A percentile compares a stretch with the other conserved stretches of the same genome.
Conservation (phyloP, 2,888 invertebrate genomes). For the Eupithecia abbreviata region DNA sequence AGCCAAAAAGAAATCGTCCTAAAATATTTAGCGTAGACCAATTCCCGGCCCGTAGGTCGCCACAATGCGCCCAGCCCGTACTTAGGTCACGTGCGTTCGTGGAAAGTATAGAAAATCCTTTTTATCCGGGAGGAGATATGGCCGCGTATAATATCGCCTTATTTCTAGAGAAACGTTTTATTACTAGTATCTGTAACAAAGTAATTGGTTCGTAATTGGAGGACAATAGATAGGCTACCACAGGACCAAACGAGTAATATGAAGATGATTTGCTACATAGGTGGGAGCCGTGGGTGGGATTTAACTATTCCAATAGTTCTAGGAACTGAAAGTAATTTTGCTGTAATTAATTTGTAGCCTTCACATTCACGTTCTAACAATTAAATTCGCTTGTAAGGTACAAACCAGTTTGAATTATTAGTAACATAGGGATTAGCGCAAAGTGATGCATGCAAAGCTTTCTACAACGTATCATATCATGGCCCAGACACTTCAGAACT, state of each 20-base stretch:
- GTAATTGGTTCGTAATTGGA: constrained; percentile 37
- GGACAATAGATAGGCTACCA: constrained; percentile 4
- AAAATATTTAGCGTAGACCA: not conserved
- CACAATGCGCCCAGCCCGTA: constrained; percentile 57
- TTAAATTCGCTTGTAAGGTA: not conserved
- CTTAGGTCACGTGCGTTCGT: constrained; percentile 67
- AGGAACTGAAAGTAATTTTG: not conserved
- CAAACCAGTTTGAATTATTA: not conserved
- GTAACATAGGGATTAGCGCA: not conserved
- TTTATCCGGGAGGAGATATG: constrained; percentile 57
- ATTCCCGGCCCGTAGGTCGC: constrained; percentile 49
- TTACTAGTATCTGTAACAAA: constrained; percentile 32
- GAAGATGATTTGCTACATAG: not conserved
- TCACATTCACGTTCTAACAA: not conserved
- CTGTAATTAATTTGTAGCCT: not conserved
- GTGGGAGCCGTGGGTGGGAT: not conserved
- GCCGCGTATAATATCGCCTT: constrained; percentile 42
- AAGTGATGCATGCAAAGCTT: not conserved
- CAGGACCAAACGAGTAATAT: not conserved
- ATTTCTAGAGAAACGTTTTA: constrained; percentile 41
- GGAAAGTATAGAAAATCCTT: constrained; percentile 64
- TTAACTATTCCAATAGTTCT: not conserved
- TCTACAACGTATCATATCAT: not conserved
- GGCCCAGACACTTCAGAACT: not conserved
- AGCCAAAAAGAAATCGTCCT: not conserved